Conservation (phyloP, 2,797 vertebrate species). For the Microctenopoma stevenorrisi region DNA sequence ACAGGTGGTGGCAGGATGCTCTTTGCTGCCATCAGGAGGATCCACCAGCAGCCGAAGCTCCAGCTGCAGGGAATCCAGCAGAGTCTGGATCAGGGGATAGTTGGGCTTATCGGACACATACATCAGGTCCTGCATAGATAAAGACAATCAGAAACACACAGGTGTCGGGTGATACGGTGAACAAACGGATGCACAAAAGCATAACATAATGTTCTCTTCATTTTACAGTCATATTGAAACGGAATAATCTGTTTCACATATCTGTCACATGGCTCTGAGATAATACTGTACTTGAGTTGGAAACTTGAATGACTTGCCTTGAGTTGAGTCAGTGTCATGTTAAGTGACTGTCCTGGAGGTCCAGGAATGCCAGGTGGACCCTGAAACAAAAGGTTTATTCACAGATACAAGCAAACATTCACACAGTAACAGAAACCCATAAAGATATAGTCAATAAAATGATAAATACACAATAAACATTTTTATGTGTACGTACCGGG, state of each 20-base stretch:
- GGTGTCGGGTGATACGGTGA: neutral
- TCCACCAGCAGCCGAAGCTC: conserved; percentile 84
- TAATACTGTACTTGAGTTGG: neutral
- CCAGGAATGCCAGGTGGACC: conserved; percentile 87
- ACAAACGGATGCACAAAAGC: neutral
- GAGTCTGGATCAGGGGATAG: conserved; percentile 76
- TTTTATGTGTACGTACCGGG: conserved; percentile 76
- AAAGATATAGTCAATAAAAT: too few relatives aligned
- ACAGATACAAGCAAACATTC: neutral
- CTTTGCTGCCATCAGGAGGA: conserved; percentile 88
- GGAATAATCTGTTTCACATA: too few relatives aligned
- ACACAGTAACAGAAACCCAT: neutral
- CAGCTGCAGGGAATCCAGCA: conserved; percentile 83
- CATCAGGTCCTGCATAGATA: conserved; percentile 76
- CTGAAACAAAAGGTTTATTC: conserved; percentile 69
- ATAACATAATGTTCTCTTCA: too few relatives aligned
- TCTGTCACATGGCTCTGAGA: neutral
- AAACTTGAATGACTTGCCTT: conserved; percentile 71
- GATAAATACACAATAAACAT: too few relatives aligned
- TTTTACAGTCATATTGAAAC: too few relatives aligned
- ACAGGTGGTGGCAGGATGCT: conserved; percentile 88
- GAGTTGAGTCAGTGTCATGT: conserved; percentile 82
- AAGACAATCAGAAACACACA: neutral
- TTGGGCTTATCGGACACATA: conserved; percentile 84
- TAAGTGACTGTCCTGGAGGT: conserved; percentile 76